Evolutionary conservation across 1,140 invertebrate species (phyloP), one percentile per base, ranked within the genome.

Genomic region (Tyrophagus putrescentiae): DNA sequence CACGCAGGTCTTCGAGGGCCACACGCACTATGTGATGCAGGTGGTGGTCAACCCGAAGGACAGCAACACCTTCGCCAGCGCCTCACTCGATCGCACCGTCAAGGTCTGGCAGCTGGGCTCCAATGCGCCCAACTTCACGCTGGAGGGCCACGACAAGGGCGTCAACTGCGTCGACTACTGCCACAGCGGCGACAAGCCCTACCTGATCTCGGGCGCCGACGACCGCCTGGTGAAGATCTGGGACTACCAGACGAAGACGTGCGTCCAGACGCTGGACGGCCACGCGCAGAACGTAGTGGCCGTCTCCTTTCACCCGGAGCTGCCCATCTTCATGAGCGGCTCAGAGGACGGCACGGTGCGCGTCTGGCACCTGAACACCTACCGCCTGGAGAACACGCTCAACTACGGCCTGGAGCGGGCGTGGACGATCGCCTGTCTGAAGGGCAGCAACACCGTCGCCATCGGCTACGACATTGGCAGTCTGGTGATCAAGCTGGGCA

Each of bases 11-110:
- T 96, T 95, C 70, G 92, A 96, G 69, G 91, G 95, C 0, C 96
- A 99, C 72, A 92, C 90, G 0, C 96, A 99, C 71, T 99, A 98
- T 71, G 93, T 99, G 0, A 99, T 99, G 96, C 93, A 99, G 73
- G 87, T 98, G 67, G 93, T 95, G 0, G 89, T 99, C 65, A 99
- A 99, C 76, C 96, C 96, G 0, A 99, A 99, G 72, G 96, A 99
- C 70, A 98, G 98, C 72, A 99, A 99, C 71, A 98, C 94, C n/a
- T 98, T 99, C 76, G 96, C 94, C 4, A 95, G 89, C 70, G 96
- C 94, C 27, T 98, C 94, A 23, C 76, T 99, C 1, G 96, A 99
- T 74, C 82, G 90, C 63, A 97, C 92, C 1, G 83, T 99, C 5
- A 99, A 98, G 79, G 86, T 96, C 11, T 97, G 93, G 93, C 92